Conservation (phyloP, 1,140 invertebrate genomes). For the Phenacoccus solenopsis region DNA sequence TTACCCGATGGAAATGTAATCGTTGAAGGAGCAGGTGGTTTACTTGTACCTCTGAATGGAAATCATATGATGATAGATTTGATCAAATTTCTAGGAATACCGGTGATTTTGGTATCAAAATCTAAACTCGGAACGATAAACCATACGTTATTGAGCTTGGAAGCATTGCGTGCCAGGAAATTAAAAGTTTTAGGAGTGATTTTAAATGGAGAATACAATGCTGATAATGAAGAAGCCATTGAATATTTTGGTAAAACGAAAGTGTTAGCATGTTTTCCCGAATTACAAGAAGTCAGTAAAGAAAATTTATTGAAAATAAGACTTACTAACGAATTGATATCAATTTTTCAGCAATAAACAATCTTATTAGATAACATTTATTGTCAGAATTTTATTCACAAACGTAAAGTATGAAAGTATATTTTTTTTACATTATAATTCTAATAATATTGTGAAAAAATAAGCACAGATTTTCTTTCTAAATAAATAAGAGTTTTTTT, state of each 20-base stretch:
- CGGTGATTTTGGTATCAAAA: slow-evolving; percentile 15
- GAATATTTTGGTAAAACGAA: not conserved
- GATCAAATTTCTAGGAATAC: not conserved
- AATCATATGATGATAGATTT: slow-evolving; percentile 6
- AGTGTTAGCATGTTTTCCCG: not conserved
- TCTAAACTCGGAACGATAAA: slow-evolving; percentile 18
- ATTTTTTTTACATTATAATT: too few species aligned
- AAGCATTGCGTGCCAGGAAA: not conserved
- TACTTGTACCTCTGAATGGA: not conserved
- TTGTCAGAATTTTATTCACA: too few species aligned
- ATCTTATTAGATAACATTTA: too few species aligned
- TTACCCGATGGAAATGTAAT: slow-evolving; percentile 1
- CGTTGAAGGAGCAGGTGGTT: slow-evolving; percentile 19
- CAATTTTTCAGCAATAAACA: slow-evolving; percentile 6
- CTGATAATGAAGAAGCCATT: not conserved
- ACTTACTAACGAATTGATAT: not conserved
- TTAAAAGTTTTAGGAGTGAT: not conserved
- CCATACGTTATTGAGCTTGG: slow-evolving; percentile 17
- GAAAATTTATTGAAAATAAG: not conserved
- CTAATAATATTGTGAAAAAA: too few species aligned
- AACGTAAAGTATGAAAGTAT: too few species aligned
- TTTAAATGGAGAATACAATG: not conserved
- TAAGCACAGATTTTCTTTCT: too few species aligned
- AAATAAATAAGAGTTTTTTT: too few species aligned
- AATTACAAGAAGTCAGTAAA: not conserved